Conservation (phyloP, 2,113 vertebrate species). For the Dryoscopus gambensis region DNA sequence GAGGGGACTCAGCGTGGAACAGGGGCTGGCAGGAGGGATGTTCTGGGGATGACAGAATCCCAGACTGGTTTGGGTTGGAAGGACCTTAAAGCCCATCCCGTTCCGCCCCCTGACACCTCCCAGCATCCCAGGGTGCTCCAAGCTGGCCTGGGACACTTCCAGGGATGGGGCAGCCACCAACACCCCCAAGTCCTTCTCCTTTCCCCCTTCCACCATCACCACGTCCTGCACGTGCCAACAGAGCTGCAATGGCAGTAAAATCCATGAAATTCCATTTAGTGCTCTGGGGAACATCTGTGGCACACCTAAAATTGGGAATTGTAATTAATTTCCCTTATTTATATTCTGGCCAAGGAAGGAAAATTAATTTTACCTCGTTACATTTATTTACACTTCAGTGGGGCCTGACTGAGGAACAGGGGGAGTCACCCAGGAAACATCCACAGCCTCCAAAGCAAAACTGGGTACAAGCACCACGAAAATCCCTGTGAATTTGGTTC, state of each 20-base stretch:
- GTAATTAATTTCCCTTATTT: conserved; percentile 26
- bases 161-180: not conserved
- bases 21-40: not conserved
- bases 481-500: not conserved
- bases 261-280: not conserved
- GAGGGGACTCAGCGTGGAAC: rapidly evolving
- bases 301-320: not conserved
- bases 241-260: not conserved
- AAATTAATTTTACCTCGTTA: not conserved
- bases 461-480: not conserved
- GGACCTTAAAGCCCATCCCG: not conserved
- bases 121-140: not conserved
- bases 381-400: not conserved
- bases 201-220: rapidly evolving
- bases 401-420: not conserved
- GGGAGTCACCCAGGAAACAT: not conserved
- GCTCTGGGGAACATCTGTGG: not conserved
- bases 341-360: not conserved
- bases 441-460: not conserved
- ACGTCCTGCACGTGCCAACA: rapidly evolving
- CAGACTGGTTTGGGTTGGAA: no score
- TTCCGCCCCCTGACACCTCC: not conserved
- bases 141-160: not conserved
- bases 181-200: not conserved
- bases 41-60: not conserved